A percentile compares a stretch with the other conserved stretches of the same genome.
phyloP scores from a whole-genome alignment of 1,140 invertebrate species.

The Drosophila insularis region DNA sequence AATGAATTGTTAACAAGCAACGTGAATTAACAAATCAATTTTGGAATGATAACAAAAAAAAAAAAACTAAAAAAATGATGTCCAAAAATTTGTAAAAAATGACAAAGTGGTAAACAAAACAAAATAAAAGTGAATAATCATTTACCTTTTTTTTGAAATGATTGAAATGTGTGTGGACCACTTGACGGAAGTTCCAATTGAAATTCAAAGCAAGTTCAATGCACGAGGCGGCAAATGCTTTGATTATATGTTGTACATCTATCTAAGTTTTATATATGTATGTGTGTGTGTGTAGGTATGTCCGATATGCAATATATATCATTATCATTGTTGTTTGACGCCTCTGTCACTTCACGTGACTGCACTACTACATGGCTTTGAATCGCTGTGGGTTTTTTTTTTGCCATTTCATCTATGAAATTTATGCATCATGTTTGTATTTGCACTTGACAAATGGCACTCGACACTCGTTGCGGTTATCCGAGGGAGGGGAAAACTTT shows the following conservation, averaged over 20 bases:
- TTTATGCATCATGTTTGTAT: slow-evolving; percentile 28
- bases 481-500: not conserved
- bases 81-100: not conserved
- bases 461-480: slow-evolving; percentile 17
- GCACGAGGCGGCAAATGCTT: slow-evolving; percentile 52
- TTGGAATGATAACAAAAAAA: slow-evolving; percentile 56
- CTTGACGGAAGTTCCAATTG: slow-evolving; percentile 49
- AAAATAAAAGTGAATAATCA: not conserved
- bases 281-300: not conserved
- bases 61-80: slow-evolving; percentile 9
- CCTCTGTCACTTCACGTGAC: slow-evolving; percentile 41
- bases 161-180: slow-evolving; percentile 3
- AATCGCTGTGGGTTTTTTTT: not conserved
- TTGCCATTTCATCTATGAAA: slow-evolving; percentile 14
- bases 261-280: not conserved
- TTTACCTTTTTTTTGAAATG: slow-evolving; percentile 11
- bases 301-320: not conserved
- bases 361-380: slow-evolving; percentile 13
- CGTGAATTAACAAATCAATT: slow-evolving; percentile 72
- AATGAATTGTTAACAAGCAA: slow-evolving; percentile 62
- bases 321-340: slow-evolving; percentile 25
- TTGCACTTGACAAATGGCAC: slow-evolving; percentile 40
- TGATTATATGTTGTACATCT: not conserved
- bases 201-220: slow-evolving; percentile 61
- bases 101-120: slow-evolving; percentile 30